Conservation (phyloP, 2,113 vertebrate species). For the Nesoenas mayeri region DNA sequence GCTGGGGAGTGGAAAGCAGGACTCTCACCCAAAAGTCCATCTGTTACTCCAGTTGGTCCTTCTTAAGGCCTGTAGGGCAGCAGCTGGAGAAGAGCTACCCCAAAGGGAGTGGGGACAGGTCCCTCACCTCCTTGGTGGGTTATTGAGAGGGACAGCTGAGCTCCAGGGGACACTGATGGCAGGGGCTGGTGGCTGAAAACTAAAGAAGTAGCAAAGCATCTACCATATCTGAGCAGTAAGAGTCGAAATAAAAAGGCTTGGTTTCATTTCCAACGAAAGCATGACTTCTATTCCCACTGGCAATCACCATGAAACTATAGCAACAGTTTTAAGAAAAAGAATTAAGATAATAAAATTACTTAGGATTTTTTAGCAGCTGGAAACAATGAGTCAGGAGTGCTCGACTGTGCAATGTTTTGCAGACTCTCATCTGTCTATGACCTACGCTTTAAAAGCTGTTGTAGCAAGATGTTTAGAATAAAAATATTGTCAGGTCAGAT, state of each 20-base stretch:
- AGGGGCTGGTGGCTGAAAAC: background rate
- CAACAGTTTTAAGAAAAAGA: constrained; percentile 26
- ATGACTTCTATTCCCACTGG: background rate
- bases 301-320: background rate
- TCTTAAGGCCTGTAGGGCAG: background rate
- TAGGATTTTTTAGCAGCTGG: background rate
- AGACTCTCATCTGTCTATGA: background rate
- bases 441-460: background rate
- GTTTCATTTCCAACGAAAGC: background rate
- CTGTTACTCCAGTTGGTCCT: background rate
- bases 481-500: background rate
- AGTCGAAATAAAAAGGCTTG: background rate
- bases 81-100: background rate
- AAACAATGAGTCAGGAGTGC: constrained; percentile 15
- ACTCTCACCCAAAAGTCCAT: background rate
- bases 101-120: background rate
- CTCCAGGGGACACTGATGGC: background rate
- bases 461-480: background rate
- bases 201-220: background rate
- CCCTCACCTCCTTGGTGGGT: background rate
- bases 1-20: background rate
- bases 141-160: background rate
- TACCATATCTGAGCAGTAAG: background rate
- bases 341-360: background rate
- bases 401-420: background rate